Evolutionary conservation across 2,888 invertebrate genomes (phyloP).

Genomic region (Acanthococcus lagerstroemiae): DNA sequence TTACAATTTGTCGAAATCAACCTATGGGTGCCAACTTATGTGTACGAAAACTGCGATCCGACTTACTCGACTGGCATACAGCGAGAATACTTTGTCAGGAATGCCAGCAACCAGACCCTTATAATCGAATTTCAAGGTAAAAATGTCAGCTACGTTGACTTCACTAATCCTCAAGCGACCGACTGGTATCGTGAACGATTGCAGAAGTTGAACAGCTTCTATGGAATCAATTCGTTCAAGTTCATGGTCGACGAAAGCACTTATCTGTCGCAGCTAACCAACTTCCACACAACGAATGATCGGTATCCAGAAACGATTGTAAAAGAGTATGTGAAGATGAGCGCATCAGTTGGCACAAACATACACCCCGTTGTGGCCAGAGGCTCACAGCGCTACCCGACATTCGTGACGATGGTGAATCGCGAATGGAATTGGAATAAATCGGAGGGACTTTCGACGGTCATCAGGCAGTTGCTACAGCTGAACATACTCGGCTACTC

Average conservation of each 20-base stretch:
- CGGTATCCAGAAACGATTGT: constrained; percentile 25
- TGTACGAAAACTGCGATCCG: constrained; percentile 59
- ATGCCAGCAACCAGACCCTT: constrained; percentile 39
- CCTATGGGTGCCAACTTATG: constrained; percentile 79
- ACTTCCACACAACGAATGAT: neutral
- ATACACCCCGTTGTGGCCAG: constrained; percentile 62
- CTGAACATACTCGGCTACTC: constrained; percentile 56
- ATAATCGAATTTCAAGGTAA: constrained; percentile 48
- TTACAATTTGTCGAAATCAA: constrained; percentile 62
- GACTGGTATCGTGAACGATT: constrained; percentile 47
- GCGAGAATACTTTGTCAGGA: constrained; percentile 49
- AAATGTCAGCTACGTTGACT: constrained; percentile 53
- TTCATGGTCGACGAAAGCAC: constrained; percentile 65
- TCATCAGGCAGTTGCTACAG: constrained; percentile 61
- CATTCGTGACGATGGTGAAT: constrained; percentile 68
- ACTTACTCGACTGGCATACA: constrained; percentile 46
- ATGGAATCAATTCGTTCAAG: constrained; percentile 63
- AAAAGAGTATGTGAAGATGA: constrained; percentile 47
- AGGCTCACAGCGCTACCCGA: constrained; percentile 57
- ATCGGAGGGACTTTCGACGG: constrained; percentile 58
- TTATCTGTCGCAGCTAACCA: constrained; percentile 18
- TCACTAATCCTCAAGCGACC: constrained; percentile 48
- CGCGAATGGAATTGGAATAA: constrained; percentile 55
- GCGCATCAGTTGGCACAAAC: constrained; percentile 50
- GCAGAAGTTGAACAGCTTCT: constrained; percentile 48